Evolutionary conservation across 2,888 invertebrate genomes (phyloP), one percentile per base, ranked within the genome.

Genomic region (Cynaeus angustus): DNA sequence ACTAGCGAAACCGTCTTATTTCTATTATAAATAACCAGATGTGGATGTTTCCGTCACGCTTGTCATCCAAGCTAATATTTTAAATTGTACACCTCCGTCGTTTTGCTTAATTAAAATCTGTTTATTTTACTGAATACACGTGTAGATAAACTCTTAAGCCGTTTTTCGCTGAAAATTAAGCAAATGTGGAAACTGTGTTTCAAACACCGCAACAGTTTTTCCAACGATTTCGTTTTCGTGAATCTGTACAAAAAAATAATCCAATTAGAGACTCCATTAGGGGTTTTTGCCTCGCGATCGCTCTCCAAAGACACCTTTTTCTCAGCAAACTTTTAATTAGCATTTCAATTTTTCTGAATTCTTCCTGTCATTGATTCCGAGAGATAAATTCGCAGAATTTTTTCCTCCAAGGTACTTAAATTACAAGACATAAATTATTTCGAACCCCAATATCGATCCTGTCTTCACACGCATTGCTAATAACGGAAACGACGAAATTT

Each of bases 361-460:
- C 21, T 26, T 12, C 43, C 43, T n/a, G 10, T 43, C 43, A 43
- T 12, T 13, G 21, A 21, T 21, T 21, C 21, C 21, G 14, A 10
- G 16, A 21, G 26, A 50, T 50, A n/a, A 50, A 50, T 50, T 50
- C 30, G 50, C 10, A 5, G 10, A 41, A 62, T 26, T 12, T 38
- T 50, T 28, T 13, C 26, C 3, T 30, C 37, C 16, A 1, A 26
- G 43, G 21, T 53, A 30, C 13, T 55, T 64, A 65, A 30, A 66
- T 66, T 66, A 56, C 9, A 45, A 65, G 33, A 41, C 45, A 55
- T 65, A 65, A 65, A 65, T 65, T 55, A 55, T 65, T 55, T 28
- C 48, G 12, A 43, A n/a, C 55, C 46, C 28, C 38, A 43, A 52
- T 30, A 65, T 55, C 45, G 45, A 33, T 65, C 53, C 21, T 26